Evolutionary conservation across 2,113 vertebrate genomes (phyloP).

Genomic region (Anthoscopus minutus): DNA sequence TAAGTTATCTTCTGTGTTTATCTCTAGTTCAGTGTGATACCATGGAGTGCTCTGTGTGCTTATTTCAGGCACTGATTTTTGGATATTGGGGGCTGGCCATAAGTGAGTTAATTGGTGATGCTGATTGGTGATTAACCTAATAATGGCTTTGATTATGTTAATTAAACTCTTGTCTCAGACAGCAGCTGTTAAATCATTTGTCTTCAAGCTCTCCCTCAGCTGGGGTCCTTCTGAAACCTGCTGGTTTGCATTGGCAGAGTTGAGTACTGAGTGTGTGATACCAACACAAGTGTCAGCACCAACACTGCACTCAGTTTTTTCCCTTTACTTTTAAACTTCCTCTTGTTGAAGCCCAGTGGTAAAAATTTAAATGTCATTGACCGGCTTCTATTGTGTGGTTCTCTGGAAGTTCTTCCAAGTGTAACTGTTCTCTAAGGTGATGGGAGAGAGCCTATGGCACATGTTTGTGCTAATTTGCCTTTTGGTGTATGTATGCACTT

Average conservation of each 20-base stretch:
- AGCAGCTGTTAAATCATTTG: slow-evolving; percentile 22
- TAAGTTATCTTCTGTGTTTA: background rate
- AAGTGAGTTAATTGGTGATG: slow-evolving; percentile 56
- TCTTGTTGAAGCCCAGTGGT: background rate
- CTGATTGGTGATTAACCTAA: slow-evolving; percentile 43
- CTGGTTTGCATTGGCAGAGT: background rate
- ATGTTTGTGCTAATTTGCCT: background rate
- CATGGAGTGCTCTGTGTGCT: background rate
- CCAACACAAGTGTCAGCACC: background rate
- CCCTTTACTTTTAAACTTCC: background rate
- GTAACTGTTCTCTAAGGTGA: background rate
- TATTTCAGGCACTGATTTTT: background rate
- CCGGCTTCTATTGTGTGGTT: background rate
- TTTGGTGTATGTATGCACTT: background rate
- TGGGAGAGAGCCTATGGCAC: background rate
- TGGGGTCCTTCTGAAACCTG: slow-evolving; percentile 10
- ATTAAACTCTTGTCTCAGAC: slow-evolving; percentile 51
- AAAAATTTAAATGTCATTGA: background rate
- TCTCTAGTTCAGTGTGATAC: background rate
- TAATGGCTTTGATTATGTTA: slow-evolving; percentile 58
- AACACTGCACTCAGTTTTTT: background rate
- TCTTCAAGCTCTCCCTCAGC: background rate
- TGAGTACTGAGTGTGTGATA: background rate
- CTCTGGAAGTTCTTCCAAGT: background rate
- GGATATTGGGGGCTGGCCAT: background rate